Evolutionary conservation across 2,113 vertebrate genomes (phyloP), one percentile per base, ranked within the genome.

Genomic region (Barnardius zonarius): DNA sequence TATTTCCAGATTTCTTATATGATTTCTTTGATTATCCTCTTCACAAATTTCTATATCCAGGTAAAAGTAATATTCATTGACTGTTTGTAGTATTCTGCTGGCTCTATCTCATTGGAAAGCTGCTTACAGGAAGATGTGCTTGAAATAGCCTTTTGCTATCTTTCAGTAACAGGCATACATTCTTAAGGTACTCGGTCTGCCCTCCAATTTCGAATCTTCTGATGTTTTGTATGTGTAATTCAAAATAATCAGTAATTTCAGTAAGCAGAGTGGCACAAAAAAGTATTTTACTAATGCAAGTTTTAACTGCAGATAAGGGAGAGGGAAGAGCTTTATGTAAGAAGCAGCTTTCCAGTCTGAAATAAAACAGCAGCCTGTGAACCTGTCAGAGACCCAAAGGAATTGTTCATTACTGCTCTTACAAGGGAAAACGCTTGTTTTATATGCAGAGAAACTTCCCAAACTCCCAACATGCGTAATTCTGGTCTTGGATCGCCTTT

Each of bases 41-140:
- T 99, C 98, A 97, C 98, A 85, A 99, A 99, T 97, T 99, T 99
- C 98, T 99, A 99, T 96, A 96, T 99, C 90, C 97, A 99, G 99
- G 99, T 99, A 97, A 98, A 88, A 88, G 63, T 76, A 81, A 46
- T 23, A 48, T 31, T 46, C 12, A 6, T 76, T 1, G 7, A 52
- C 24, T 51, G 13, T 62, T 51, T 41, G 25, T 81, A 80, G 46
- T 18, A 6, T 72, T 95, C 70, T 44, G 11, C 44, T 87, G 43
- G 11, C 19, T 84, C 12, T 75, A 10, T 44, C 27, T 91, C 46
- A 31, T 13, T 80, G 31, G 62, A 86, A 86, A 77, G 49, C 66
- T 95, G 41, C 68, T 83, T 82, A 39, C 30, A 64, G 46, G 44
- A 88, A 76, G 27, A 59, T 33, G 31, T 1, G 20, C n/a, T 90